Evolutionary conservation across 2,888 invertebrate species (phyloP), one percentile per base, ranked within the genome.

Genomic region (Mesodorylaimus sp.): DNA sequence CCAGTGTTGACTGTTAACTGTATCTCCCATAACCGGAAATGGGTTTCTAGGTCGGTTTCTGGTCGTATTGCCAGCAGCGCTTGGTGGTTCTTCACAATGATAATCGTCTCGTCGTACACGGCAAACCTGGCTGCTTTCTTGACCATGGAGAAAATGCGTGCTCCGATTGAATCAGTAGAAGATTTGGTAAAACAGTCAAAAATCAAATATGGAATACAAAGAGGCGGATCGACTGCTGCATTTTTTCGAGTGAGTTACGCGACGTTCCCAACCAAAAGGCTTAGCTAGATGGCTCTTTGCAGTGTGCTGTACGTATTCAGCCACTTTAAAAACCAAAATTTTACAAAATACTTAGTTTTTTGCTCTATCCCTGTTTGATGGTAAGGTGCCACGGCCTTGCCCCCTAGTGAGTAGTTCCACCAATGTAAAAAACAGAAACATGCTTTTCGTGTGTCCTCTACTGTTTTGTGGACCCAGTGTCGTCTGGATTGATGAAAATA

Each of bases 11-110:
- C 24, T 16, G 10, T 39, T 19, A 23, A 21, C 5, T 7, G 39
- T 39, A 3, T 16, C 21, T 3, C 39, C 23, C 5, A 39, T 39
- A 23, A 7, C 23, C 23, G 5, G n/a, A 7, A 39, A 39, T 7
- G 5, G 39, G n/a, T 25, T 29, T 53, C 43, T 65, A 77, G 84
- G 64, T 84, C 84, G 2, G 76, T 86, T 57, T 86, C 87, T 0
- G 88, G 88, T 2, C 76, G 97, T 53, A 91, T 95, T 60, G 95
- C 95, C 1, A 91, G 91, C 41, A 85, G 87, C 38, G 91, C 93
- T 1, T 97, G 95, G 95, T 97, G 95, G 93, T 95, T 95, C 71
- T 97, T 97, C 72, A 95, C 93, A 0, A 75, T 97, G 54, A 95
- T 97, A 63, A 77, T 95, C 50, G 87, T 93, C 55, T 89, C 89